These are phyloP conservation scores for Rachycentron canadum DNA, from an alignment of 2,797 vertebrate species.

Conservation along the genomic window DNA sequence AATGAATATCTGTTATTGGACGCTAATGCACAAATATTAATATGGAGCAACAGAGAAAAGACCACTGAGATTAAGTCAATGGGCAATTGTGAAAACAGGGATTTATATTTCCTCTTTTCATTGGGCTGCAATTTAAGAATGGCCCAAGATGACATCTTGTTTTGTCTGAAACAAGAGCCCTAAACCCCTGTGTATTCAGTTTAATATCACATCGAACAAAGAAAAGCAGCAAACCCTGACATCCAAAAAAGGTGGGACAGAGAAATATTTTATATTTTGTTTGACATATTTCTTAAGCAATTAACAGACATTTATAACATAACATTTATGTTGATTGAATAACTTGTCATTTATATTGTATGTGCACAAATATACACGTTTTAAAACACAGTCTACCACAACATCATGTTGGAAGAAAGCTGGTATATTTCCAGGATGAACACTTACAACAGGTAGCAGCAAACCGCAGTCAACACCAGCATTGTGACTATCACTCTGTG, in stretches of 20 bases:
- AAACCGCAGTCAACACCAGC: conserved; percentile 95
- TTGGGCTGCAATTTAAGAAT: not conserved
- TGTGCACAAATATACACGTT: not conserved
- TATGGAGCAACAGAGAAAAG: not conserved
- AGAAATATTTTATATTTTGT: not conserved
- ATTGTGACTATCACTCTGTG: conserved; percentile 96
- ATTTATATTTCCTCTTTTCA: not conserved
- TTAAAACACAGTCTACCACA: not conserved
- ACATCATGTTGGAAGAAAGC: not conserved
- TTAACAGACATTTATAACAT: too few species aligned
- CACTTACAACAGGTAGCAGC: conserved; percentile 99
- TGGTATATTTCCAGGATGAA: conserved; percentile 8
- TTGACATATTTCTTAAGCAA: not conserved
- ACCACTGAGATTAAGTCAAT: not conserved
- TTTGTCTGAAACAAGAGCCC: not conserved
- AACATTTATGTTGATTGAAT: not conserved
- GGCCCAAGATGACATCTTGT: not conserved
- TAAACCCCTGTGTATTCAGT: not conserved
- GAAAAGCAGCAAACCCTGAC: not conserved
- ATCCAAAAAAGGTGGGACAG: not conserved
- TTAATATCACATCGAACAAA: not conserved
- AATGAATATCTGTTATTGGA: not conserved
- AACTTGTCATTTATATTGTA: too few species aligned
- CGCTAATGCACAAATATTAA: not conserved
- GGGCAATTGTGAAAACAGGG: not conserved